phyloP scores from a whole-genome alignment of 2,797 vertebrate species.

The Dipus sagitta region DNA sequence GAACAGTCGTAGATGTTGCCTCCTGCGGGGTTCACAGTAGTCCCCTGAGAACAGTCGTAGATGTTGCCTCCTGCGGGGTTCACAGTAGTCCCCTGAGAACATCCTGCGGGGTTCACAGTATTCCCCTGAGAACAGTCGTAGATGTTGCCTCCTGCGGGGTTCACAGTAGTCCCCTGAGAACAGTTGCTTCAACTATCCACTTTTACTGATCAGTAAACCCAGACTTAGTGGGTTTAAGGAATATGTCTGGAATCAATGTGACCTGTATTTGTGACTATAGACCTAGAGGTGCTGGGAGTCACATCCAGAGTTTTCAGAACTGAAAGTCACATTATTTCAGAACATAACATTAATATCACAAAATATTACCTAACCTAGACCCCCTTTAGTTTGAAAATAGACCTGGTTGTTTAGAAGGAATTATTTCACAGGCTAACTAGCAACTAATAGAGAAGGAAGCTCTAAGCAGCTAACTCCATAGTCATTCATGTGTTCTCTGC shows the following conservation, averaged over 20 bases:
- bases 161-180: not conserved
- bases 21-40: not conserved
- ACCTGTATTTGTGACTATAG: not conserved
- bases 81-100: too few species aligned
- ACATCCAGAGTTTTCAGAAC: not conserved
- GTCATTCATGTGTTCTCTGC: not conserved
- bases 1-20: too few species aligned
- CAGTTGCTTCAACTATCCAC: not conserved
- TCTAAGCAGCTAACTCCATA: not conserved
- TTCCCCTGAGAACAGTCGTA: too few species aligned
- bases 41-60: too few species aligned
- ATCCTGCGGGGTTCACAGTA: not conserved
- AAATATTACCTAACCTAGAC: not conserved
- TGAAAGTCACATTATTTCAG: not conserved
- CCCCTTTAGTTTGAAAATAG: slow-evolving; percentile 2
- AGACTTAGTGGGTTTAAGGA: not conserved
- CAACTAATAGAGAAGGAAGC: not conserved
- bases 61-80: not conserved
- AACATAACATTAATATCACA: not conserved
- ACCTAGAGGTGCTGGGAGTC: not conserved
- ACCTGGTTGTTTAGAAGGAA: not conserved
- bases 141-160: not conserved
- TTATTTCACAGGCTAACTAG: not conserved
- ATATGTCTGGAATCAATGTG: not conserved
- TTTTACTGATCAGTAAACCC: not conserved